phyloP scores from a whole-genome alignment of 2,113 vertebrate genomes.

The Labeo rohita region DNA sequence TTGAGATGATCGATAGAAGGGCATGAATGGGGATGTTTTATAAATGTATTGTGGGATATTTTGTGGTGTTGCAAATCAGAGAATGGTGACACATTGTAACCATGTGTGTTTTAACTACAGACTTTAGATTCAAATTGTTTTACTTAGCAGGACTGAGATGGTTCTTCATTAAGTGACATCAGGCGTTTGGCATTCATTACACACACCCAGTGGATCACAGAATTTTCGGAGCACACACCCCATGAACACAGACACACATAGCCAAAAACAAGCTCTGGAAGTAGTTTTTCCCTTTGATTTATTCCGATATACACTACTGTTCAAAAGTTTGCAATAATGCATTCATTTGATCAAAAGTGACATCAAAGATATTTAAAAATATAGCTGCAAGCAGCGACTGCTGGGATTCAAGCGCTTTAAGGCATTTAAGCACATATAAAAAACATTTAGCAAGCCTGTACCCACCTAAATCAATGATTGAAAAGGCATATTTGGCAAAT shows the following conservation, averaged over 20 bases:
- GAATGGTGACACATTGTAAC: background rate
- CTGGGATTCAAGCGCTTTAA: too few relatives aligned
- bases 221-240: background rate
- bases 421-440: too few relatives aligned
- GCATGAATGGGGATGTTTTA: background rate
- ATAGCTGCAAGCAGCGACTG: too few relatives aligned
- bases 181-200: background rate
- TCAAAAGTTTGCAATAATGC: too few relatives aligned
- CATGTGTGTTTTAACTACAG: background rate
- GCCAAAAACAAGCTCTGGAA: background rate
- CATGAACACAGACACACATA: slow-evolving; percentile 9
- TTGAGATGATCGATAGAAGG: background rate
- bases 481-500: too few relatives aligned
- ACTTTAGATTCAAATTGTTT: background rate
- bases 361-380: too few relatives aligned
- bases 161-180: slow-evolving; percentile 12
- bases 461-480: too few relatives aligned
- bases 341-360: too few relatives aligned
- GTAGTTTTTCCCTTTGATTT: background rate
- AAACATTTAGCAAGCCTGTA: too few relatives aligned
- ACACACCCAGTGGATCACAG: slow-evolving; percentile 4
- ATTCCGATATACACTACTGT: background rate
- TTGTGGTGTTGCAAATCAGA: background rate
- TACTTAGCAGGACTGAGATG: background rate
- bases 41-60: background rate